Conservation (phyloP, 2,888 invertebrate genomes). For the Spodoptera picta region DNA sequence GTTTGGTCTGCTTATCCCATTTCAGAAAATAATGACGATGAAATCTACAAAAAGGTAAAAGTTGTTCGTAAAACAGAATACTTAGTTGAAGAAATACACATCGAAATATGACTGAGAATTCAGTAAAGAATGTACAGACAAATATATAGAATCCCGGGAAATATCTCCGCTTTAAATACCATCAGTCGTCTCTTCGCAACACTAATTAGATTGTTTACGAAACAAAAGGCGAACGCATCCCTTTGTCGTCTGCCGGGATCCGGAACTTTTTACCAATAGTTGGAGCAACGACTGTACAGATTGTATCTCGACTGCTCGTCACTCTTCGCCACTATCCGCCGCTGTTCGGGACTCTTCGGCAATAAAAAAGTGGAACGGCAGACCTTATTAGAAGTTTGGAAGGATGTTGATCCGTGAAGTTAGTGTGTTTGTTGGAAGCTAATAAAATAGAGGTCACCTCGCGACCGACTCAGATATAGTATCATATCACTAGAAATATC, state of each 20-base stretch:
- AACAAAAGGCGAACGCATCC: slow-evolving; percentile 67
- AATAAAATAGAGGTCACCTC: slow-evolving; percentile 48
- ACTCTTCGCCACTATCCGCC: slow-evolving; percentile 39
- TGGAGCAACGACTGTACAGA: slow-evolving; percentile 51
- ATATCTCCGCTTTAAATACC: slow-evolving; percentile 17
- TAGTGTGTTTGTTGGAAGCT: slow-evolving; percentile 51
- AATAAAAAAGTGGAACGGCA: slow-evolving; percentile 54
- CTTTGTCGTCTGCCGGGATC: slow-evolving; percentile 56
- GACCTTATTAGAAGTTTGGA: slow-evolving; percentile 59
- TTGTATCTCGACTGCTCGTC: slow-evolving; percentile 34
- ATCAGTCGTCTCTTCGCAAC: slow-evolving; percentile 61
- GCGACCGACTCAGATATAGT: slow-evolving; percentile 12
- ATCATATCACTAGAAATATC: too few species aligned
- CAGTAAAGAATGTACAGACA: background rate
- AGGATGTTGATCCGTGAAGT: slow-evolving; percentile 57
- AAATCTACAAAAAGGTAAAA: too few species aligned
- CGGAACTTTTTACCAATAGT: slow-evolving; percentile 63
- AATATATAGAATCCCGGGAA: slow-evolving; percentile 8
- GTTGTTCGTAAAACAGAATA: too few species aligned
- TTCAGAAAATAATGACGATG: too few species aligned
- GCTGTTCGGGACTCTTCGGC: slow-evolving; percentile 49
- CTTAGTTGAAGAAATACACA: background rate
- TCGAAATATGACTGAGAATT: background rate
- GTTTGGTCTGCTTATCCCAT: too few species aligned
- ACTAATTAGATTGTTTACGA: slow-evolving; percentile 74